Evolutionary conservation across 2,888 invertebrate species (phyloP), one percentile per base, ranked within the genome.

Genomic region (Ennomos quercinarius): DNA sequence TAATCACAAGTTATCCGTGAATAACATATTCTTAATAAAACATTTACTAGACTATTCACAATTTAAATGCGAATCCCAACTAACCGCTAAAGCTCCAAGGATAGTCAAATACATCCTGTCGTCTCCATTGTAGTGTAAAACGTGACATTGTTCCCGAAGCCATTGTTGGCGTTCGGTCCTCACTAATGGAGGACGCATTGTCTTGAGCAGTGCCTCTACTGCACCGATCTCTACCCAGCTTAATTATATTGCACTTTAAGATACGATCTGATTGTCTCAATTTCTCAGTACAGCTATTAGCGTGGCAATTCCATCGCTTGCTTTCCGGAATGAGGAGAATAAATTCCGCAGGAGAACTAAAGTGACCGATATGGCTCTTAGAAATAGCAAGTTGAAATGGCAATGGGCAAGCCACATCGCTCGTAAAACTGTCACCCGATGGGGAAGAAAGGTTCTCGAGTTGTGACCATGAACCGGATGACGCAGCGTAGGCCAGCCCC

Each of bases 71-170:
- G n/a, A 38, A 10, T 48, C 41, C 36, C 38, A 34, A 43, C 45
- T 35, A 47, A 64, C 64, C 62, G 50, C 64, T 56, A 52, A 78
- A 75, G 73, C 78, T 45, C 9, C 36, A 34, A 81, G 81, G 80
- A 82, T 80, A 88, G 84, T 86, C 81, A 86, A 88, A 89, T 87
- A 89, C 88, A 87, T 89, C 87, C 86, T 85, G 86, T 86, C 85
- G 86, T 83, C 86, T 83, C 86, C 77, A 88, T 88, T 89, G 89
- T 88, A 80, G 71, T 69, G 76, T 84, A 85, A 88, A 89, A 89
- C 85, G 86, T 83, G 75, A 81, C 86, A 85, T 89, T 90, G 90
- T 90, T 89, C 83, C 61, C 73, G 37, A 6, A 9, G 9, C 60
- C 35, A 60, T 60, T 60, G 60, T 55, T 49, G 40, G 35, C 71